Evolutionary conservation across 2,797 vertebrate species (phyloP), one percentile per base, ranked within the genome.

Genomic region (Iguana delicatissima): DNA sequence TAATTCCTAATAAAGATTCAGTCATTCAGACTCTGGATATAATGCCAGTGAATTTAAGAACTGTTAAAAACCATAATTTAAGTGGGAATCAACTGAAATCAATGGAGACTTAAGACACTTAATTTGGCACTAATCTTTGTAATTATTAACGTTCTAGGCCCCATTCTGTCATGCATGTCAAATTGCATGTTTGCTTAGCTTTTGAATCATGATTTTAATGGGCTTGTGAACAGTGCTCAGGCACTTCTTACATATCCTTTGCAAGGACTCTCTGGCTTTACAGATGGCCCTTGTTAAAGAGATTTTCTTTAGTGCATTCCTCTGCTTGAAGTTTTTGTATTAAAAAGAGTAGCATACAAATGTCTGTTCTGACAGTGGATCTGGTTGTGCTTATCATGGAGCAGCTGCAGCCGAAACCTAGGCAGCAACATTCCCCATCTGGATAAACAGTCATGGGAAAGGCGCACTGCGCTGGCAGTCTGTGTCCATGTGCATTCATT

Each of bases 131-230:
- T 88, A n/a, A 0, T 50, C 0, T 8, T 46, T 1, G 0, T 9
- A n/a, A 52, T 32, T 6, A 35, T 81, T 38, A 3, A 29, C 64
- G 91, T 26, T 0, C 80, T 89, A 77, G 90, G 29, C 0, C 3
- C 20, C 9, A 35, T 2, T 86, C 57, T 9, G 29, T 20, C n/a
- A 26, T 18, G 22, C 35, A n/a, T 77, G 46, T 67, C 72, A 42
- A 83, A 83, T 77, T 46, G 6, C 69, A 20, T 77, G 9, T 83
- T 89, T 79, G 72, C 52, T 76, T 81, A 76, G 38, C 62, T n/a
- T 22, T 89, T 90, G 24, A 2, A 74, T 89, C 64, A n/a, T 88
- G n/a, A 6, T 69, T 80, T 89, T 90, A 18, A 38, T 29, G 85
- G 55, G 4, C 1, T 64, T 64, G 50, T 2, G 50, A 76, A 57